Evolutionary conservation across 1,140 invertebrate species (phyloP).

Genomic region (Trachymyrmex cornetzi): DNA sequence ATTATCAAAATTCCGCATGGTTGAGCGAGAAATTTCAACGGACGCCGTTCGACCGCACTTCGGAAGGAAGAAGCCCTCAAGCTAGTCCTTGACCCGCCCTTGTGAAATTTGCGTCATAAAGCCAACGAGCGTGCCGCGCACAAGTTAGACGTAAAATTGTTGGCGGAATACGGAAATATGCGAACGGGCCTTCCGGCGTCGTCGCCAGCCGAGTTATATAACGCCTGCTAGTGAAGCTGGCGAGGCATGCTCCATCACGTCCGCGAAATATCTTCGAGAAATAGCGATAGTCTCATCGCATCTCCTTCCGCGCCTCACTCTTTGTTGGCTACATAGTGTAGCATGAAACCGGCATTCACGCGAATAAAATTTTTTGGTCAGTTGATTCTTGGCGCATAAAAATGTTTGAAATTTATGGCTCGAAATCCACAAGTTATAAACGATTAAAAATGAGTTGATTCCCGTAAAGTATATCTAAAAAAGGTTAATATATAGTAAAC

Average conservation of each 20-base stretch:
- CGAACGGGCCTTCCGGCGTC: conserved; percentile 70
- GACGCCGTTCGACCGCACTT: conserved; percentile 13
- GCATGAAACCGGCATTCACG: background rate
- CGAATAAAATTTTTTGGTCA: background rate
- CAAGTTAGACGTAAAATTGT: conserved; percentile 81
- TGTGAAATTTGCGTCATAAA: conserved; percentile 54
- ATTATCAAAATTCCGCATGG: conserved; percentile 56
- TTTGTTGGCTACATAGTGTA: background rate
- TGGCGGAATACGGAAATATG: conserved; percentile 78
- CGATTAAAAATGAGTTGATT: background rate
- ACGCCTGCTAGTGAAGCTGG: conserved; percentile 68
- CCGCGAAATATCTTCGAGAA: conserved; percentile 70
- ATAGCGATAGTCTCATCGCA: conserved; percentile 52
- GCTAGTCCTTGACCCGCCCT: conserved; percentile 45
- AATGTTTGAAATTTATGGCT: background rate
- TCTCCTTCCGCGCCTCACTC: background rate
- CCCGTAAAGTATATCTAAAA: background rate
- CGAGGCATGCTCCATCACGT: conserved; percentile 75
- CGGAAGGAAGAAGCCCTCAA: conserved; percentile 19
- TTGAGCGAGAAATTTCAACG: conserved; percentile 47
- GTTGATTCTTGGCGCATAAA: background rate
- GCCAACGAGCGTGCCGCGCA: conserved; percentile 37
- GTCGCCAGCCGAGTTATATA: conserved; percentile 68
- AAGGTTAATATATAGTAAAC: background rate
- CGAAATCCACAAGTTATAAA: background rate